Evolutionary conservation across 2,888 invertebrate species (phyloP).

Genomic region (Cantharis lateralis): DNA sequence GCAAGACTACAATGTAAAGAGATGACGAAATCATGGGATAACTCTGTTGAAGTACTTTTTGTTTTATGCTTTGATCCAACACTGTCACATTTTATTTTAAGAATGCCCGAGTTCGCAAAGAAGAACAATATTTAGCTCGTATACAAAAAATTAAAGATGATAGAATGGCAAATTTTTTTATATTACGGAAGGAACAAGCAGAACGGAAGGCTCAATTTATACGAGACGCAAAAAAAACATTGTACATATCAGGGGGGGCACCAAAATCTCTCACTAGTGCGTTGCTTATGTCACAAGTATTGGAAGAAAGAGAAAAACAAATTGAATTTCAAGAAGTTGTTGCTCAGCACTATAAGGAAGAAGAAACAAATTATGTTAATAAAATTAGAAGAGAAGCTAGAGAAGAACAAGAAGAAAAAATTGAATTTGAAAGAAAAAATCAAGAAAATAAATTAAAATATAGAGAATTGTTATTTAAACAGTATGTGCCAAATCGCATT

Average conservation of each 20-base stretch:
- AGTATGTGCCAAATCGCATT: conserved; percentile 40
- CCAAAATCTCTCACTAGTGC: conserved; percentile 48
- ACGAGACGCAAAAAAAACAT: conserved; percentile 35
- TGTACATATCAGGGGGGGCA: conserved; percentile 44
- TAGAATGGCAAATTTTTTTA: conserved; percentile 30
- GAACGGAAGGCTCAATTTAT: conserved; percentile 41
- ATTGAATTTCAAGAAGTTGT: conserved; percentile 45
- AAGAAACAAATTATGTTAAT: conserved; percentile 40
- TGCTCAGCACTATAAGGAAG: conserved; percentile 45
- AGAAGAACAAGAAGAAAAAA: conserved; percentile 41
- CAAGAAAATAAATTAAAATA: conserved; percentile 37
- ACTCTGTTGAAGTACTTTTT: conserved; percentile 51
- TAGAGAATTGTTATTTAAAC: conserved; percentile 34
- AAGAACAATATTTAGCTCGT: conserved; percentile 30
- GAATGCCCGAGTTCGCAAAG: conserved; percentile 33
- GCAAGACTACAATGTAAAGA: conserved; percentile 53
- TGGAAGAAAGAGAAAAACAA: conserved; percentile 49
- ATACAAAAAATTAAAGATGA: conserved; percentile 27
- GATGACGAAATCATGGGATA: conserved; percentile 56
- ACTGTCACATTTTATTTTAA: conserved; percentile 2
- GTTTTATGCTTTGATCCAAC: neutral
- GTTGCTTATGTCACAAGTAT: conserved; percentile 45
- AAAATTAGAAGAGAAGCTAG: conserved; percentile 39
- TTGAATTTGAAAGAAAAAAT: conserved; percentile 36
- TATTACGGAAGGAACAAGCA: conserved; percentile 39